phyloP scores from a whole-genome alignment of 2,797 vertebrate species.

The Pseudomugil gertrudae region DNA sequence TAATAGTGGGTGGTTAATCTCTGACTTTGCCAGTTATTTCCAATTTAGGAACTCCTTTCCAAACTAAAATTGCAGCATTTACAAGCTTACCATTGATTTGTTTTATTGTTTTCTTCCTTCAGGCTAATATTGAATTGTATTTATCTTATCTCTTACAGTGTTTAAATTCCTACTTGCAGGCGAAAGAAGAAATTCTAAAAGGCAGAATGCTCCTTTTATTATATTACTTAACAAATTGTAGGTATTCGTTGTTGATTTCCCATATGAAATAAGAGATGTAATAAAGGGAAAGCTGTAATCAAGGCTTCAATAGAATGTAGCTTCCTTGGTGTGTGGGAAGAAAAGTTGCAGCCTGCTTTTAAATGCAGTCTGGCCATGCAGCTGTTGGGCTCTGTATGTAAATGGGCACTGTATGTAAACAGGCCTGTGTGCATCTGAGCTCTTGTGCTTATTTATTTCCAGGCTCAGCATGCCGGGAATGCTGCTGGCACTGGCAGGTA shows the following conservation, averaged over 20 bases:
- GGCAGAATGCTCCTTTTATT: constrained; percentile 9
- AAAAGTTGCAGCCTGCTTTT: constrained; percentile 17
- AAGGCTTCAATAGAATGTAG: constrained; percentile 11
- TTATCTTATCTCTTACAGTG: constrained; percentile 28
- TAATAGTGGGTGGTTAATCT: constrained; percentile 67
- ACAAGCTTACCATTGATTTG: constrained; percentile 67
- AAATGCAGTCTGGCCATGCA: constrained; percentile 32
- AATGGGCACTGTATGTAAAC: constrained; percentile 21
- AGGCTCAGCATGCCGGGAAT: constrained; percentile 46
- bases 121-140: constrained; percentile 41
- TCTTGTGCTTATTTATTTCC: constrained; percentile 60
- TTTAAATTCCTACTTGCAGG: constrained; percentile 35
- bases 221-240: constrained; percentile 29
- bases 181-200: constrained; percentile 1
- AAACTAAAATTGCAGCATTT: constrained; percentile 63
- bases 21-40: constrained; percentile 65
- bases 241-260: too few species aligned
- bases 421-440: constrained; percentile 24
- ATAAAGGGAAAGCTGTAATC: constrained; percentile 36
- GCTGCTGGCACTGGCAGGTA: constrained; percentile 65
- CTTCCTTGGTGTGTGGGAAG: constrained; percentile 14
- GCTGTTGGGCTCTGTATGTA: too few species aligned
- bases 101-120: constrained; percentile 64
- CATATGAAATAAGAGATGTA: constrained; percentile 29
- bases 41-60: constrained; percentile 55